A percentile compares a stretch with the other conserved stretches of the same genome.
phyloP scores from a whole-genome alignment of 2,113 vertebrate species.

The Ifrita kowaldi region DNA sequence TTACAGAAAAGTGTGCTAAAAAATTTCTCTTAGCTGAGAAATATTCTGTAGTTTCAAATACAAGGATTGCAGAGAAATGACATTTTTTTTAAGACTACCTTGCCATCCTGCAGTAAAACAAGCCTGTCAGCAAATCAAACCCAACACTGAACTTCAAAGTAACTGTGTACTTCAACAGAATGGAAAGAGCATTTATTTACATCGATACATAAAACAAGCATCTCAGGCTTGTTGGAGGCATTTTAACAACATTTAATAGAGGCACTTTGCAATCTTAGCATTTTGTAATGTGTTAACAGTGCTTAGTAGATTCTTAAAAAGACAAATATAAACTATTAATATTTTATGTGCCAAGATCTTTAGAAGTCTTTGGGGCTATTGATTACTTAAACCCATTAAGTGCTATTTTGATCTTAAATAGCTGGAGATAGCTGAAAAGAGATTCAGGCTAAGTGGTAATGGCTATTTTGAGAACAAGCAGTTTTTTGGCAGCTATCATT shows the following conservation, averaged over 20 bases:
- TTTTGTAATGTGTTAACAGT: slow-evolving; percentile 63
- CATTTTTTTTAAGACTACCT: not conserved
- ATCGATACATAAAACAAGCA: not conserved
- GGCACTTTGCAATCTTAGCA: slow-evolving; percentile 45
- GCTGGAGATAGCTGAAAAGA: slow-evolving; percentile 53
- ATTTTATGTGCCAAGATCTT: slow-evolving; percentile 80
- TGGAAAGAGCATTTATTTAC: slow-evolving; percentile 10
- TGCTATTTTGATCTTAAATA: slow-evolving; percentile 74
- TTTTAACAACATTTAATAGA: slow-evolving; percentile 69
- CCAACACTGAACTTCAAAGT: not conserved
- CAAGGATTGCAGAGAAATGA: not conserved
- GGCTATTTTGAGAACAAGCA: slow-evolving; percentile 38
- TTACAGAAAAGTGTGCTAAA: not conserved
- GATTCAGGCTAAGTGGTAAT: not conserved
- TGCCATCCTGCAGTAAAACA: not conserved
- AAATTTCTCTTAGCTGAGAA: not conserved
- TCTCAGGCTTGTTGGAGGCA: not conserved
- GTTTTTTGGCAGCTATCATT: not conserved
- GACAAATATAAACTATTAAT: slow-evolving; percentile 78
- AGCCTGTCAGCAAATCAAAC: not conserved
- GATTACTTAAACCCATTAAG: slow-evolving; percentile 77
- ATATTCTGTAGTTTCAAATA: slow-evolving; percentile 7
- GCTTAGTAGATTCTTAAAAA: slow-evolving; percentile 61
- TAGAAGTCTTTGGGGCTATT: slow-evolving; percentile 75
- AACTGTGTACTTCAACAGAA: not conserved